Conservation (phyloP, 2,797 vertebrate species). For the Sylvia borin region DNA sequence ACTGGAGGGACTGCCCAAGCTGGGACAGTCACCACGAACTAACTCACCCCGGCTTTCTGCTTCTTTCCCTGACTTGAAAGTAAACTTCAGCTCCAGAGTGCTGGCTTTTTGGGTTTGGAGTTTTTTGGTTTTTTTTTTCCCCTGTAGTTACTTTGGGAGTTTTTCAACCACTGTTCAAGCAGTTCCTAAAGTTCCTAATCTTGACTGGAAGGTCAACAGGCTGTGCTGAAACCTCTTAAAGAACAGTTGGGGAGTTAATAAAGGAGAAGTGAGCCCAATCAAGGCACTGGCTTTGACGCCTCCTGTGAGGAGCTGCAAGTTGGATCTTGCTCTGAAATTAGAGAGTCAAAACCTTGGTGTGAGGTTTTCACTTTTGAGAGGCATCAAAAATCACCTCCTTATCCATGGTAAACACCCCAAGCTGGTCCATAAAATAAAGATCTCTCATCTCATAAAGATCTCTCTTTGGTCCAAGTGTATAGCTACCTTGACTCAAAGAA, state of each 20-base stretch:
- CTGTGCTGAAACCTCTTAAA: neutral
- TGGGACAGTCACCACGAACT: neutral
- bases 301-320: neutral
- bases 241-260: neutral
- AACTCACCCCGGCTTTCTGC: neutral
- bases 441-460: neutral
- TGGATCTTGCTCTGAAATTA: neutral
- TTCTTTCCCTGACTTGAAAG: neutral
- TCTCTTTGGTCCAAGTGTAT: neutral
- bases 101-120: neutral
- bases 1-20: neutral
- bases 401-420: rapidly evolving
- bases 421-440: neutral
- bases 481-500: neutral
- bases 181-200: neutral
- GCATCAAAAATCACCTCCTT: neutral
- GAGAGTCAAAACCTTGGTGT: neutral
- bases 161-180: neutral
- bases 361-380: neutral
- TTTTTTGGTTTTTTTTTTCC: rapidly evolving
- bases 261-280: neutral
- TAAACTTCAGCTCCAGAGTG: neutral
- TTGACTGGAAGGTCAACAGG: neutral
- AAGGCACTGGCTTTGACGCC: rapidly evolving
- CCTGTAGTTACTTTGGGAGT: neutral